phyloP scores from a whole-genome alignment of 2,113 vertebrate genomes.

The Recurvirostra avosetta region DNA sequence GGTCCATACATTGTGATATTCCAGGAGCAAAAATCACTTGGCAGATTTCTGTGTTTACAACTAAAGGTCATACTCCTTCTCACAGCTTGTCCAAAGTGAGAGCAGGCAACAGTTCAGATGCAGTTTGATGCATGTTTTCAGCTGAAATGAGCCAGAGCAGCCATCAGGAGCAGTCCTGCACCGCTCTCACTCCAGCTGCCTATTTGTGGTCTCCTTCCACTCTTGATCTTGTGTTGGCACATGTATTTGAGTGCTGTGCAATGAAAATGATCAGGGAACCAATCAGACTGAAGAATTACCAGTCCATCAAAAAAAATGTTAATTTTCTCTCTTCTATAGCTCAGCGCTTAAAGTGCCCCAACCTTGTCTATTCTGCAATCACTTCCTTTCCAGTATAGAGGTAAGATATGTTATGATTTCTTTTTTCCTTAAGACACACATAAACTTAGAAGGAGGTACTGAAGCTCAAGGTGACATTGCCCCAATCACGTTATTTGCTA shows the following conservation, averaged over 20 bases:
- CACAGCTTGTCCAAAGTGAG: constrained; percentile 22
- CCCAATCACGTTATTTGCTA: not conserved
- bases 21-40: constrained; percentile 16
- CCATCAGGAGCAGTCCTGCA: not conserved
- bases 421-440: not conserved
- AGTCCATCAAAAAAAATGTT: not conserved
- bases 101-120: not conserved
- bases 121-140: not conserved
- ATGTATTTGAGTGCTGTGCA: not conserved
- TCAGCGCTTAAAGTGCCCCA: not conserved
- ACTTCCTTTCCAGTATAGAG: not conserved
- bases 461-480: constrained; percentile 10
- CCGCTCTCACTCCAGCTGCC: not conserved
- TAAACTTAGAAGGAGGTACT: not conserved
- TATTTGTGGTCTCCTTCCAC: not conserved
- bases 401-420: not conserved
- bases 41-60: constrained; percentile 36
- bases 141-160: not conserved
- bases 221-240: not conserved
- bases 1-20: not conserved
- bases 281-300: not conserved
- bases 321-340: not conserved
- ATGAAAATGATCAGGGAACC: not conserved
- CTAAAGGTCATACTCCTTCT: constrained; percentile 1
- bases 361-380: not conserved